These are phyloP conservation scores for Peromyscus leucopus DNA, from an alignment of 2,113 vertebrate species.

Conservation along the genomic window DNA sequence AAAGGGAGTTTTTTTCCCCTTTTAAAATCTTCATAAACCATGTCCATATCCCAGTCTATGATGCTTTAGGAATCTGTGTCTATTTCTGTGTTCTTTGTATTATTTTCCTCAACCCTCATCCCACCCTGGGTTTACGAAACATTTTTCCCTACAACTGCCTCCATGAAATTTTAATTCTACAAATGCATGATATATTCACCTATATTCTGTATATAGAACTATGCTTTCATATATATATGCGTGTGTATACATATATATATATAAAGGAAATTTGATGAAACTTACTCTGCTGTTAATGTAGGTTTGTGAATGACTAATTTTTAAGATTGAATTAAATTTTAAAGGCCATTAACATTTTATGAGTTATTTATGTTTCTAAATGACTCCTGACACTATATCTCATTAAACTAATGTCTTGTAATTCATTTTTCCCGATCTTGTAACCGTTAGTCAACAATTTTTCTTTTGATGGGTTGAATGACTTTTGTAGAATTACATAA, in stretches of 20 bases:
- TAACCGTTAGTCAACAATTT: neutral
- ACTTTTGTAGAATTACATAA: conserved; percentile 28
- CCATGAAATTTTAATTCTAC: neutral
- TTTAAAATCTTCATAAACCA: neutral
- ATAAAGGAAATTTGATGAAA: neutral
- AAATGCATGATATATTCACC: neutral
- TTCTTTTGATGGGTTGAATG: neutral
- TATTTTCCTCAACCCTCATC: neutral
- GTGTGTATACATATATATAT: neutral
- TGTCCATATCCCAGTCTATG: neutral
- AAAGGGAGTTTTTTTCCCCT: neutral
- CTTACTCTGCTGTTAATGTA: neutral
- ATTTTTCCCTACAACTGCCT: neutral
- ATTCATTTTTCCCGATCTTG: neutral
- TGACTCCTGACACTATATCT: neutral
- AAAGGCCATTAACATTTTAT: neutral
- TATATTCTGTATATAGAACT: neutral
- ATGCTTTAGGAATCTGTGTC: neutral
- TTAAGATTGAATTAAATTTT: neutral
- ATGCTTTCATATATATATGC: neutral
- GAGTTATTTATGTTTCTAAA: neutral
- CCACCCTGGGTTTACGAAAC: neutral
- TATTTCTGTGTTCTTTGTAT: neutral
- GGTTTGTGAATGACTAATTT: neutral
- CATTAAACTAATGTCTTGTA: neutral